Base-by-base conservation (phyloP, 2,113 vertebrate species). In the Lontra canadensis region DNA sequence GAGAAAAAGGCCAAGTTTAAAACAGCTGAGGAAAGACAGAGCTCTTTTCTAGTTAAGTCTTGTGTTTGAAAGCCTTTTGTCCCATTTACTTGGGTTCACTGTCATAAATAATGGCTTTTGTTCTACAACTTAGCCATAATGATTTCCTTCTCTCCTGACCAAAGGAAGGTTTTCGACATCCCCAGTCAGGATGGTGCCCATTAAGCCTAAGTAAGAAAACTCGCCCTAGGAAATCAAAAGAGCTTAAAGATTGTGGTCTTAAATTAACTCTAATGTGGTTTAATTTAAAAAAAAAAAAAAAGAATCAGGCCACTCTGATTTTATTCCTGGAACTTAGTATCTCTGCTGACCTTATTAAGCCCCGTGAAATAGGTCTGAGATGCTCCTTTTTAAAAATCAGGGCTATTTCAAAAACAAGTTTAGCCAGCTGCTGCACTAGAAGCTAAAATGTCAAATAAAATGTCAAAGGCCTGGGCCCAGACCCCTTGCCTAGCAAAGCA, bases 331-430 rank as follows among this genome's bases (percentile, higher is more conserved):
- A 84, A 44, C 69, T n/a, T 31, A 89, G 61, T 74, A 67, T 93
- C 79, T 95, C 87, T 85, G 61, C 55, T 96, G 96, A 92, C 96
- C 98, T 95, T 94, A 90, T 96, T 96, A 97, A 86, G 63, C 18
- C 63, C 90, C 55, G 59, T 71, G 49, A 97, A 97, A 95, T 47
- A 90, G 84, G 88, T 92, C 92, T 92, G 88, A 95, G 85, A 42
- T 49, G 61, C 55, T 93, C 42, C 52, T 96, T 81, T 76, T 52
- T 29, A 76, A 87, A 95, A 95, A 74, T 26, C 29, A 83, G 17
- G n/a, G 20, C 73, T 92, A 79, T 96, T 97, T 96, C 12, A 96
- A 90, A 95, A 93, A 94, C 73, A 80, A 89, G 36, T 83, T 94
- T 83, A 94, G 90, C 87, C 94, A 71, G 36, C 63, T 80, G 74